Base-by-base conservation (phyloP, 92 coral and sea anemone genomes). In the Siderastrea radians region DNA sequence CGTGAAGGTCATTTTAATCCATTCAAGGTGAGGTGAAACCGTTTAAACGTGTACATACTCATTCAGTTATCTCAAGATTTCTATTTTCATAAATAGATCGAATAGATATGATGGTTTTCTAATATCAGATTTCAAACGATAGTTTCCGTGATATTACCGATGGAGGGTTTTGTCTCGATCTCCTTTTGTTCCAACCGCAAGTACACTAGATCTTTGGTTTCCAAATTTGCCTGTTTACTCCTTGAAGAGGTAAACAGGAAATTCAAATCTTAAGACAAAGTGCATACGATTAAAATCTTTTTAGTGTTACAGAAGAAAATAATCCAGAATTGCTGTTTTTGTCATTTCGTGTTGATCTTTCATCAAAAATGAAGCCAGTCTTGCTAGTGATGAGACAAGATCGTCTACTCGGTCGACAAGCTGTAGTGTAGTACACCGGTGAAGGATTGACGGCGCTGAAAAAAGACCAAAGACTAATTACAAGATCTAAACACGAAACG, bases 401-500 rank as follows among this genome's bases (percentile, higher is more conserved):
- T 15, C 38, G 43, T 54, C 67, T 38, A 8, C 67, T 78, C 57
- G 43, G 38, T 16, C 8, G 16, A 78, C 70, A 49, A 45, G 16
- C 70, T 49, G 67, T 65, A 52, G 63, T 47, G 14, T 5, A 17
- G 8, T 11, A 12, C 50, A 26, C 1, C 19, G 46, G 59, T 63
- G 58, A 19, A 19, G 46, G 59, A 65, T 79, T 51, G 58, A 66
- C 65, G 8, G 54, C 57, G 48, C 14, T 49, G 57, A 10, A 79
- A 50, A 79, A 70, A 16, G n/a, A 51, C 26, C 54, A 43, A 9
- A 38, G n/a, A 53, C 77, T 82, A 82, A 74, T 74, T 74, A 84
- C 80, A 72, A 26, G 65, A 84, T 84, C 50, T 43, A 26, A 84
- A 73, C 87, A 84, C 65, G 63, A 74, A 73, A 84, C 87, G 87